Evolutionary conservation across 1,140 invertebrate genomes (phyloP).

Genomic region (Dinothrombium tinctorium): DNA sequence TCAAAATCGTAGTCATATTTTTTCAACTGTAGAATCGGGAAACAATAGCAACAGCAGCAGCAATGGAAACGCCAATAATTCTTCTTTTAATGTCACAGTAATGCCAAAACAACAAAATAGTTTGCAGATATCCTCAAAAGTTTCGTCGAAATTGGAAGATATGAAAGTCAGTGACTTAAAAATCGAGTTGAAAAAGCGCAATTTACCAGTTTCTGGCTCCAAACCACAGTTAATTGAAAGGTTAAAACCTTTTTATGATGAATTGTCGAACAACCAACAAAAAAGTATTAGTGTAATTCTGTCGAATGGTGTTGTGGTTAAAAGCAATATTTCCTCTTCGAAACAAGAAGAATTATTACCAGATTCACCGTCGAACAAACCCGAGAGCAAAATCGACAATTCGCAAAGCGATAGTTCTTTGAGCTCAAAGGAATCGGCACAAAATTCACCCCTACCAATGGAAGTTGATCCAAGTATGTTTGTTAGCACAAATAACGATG

Average conservation of each 20-base stretch:
- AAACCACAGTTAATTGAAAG: constrained; percentile 87
- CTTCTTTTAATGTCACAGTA: not conserved
- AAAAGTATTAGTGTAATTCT: not conserved
- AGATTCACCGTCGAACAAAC: too few species aligned
- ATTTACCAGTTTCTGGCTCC: constrained; percentile 77
- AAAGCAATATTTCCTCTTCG: not conserved
- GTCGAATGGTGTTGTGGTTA: not conserved
- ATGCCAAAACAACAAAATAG: not conserved
- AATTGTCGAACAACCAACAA: not conserved
- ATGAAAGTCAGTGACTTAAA: constrained; percentile 92
- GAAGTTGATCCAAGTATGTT: not conserved
- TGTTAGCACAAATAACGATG: not conserved
- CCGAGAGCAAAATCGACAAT: not conserved
- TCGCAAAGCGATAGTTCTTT: not conserved
- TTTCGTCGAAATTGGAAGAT: constrained; percentile 57
- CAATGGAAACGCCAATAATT: not conserved
- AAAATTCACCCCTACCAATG: not conserved
- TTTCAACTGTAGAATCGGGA: not conserved
- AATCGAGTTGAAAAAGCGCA: constrained; percentile 68
- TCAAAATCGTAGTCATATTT: not conserved
- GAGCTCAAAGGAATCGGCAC: not conserved
- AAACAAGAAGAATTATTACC: too few species aligned
- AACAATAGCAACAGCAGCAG: not conserved
- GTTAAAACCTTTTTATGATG: constrained; percentile 43
- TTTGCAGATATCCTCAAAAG: constrained; percentile 1